Base-by-base conservation (phyloP, 2,888 invertebrate genomes). In the Chloromyia formosa region DNA sequence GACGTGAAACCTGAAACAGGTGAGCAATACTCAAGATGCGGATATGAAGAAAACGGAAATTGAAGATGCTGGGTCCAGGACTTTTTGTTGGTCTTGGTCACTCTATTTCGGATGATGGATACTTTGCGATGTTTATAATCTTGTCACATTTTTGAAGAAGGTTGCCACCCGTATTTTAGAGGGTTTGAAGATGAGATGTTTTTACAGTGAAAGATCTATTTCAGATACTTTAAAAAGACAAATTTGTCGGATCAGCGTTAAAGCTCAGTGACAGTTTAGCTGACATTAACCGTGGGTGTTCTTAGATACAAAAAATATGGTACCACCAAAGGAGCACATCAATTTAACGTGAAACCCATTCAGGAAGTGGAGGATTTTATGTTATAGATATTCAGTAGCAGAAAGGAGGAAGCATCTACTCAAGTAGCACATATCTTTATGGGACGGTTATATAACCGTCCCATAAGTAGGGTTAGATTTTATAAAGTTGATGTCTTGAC, bases 141-240 rank as follows among this genome's bases (percentile, higher is more conserved):
- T 45, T 66, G 66, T 66, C 66, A 53, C 2, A 66, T 53, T 20
- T 66, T 66, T 66, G 66, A 66, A 22, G 66, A n/a, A 66, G 66
- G 66, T 53, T 66, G 27, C 66, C 66, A 66, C 66, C 66, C 66
- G 49, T 10, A 49, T 49, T 20, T 53, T 16, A 66, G 66, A 14
- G 4, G 20, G 22, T 5, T 16, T 22, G n/a, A 10, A 16, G 40
- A 2, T 64, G 18, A 16, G 14, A 4, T n/a, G 64, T 66, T 66
- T 66, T 66, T 66, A 66, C n/a, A 23, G 12, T 22, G 22, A 23
- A 49, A 45, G 66, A 66, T 66, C 22, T 66, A 66, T 66, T 66
- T 45, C 66, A 66, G 49, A 22, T 53, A 20, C 1, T 66, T 9
- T 49, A 14, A 64, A 40, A 64, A 40, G 23, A 45, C 4, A 22